phyloP scores from a whole-genome alignment of 1,140 invertebrate species.

The Panagrolaimus sp. region DNA sequence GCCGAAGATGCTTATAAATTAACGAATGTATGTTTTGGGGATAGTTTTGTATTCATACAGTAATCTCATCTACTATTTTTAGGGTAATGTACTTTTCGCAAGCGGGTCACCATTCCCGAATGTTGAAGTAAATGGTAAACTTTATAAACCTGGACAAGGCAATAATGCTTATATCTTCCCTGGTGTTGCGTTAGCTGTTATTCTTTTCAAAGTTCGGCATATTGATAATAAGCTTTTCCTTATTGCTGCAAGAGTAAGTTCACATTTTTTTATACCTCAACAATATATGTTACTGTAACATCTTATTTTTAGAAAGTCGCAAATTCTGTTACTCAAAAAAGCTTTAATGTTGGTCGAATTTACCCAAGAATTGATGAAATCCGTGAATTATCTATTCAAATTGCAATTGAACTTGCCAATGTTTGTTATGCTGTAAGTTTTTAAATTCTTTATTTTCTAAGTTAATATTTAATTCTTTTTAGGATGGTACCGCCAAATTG shows the following conservation, averaged over 20 bases:
- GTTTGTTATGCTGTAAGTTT: slow-evolving; percentile 71
- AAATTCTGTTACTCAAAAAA: slow-evolving; percentile 73
- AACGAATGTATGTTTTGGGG: slow-evolving; percentile 78
- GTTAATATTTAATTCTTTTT: slow-evolving; percentile 5
- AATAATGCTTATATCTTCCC: slow-evolving; percentile 97
- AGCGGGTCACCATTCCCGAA: slow-evolving; percentile 84
- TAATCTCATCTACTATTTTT: slow-evolving; percentile 37
- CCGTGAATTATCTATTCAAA: slow-evolving; percentile 77
- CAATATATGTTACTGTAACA: neutral
- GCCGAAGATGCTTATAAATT: slow-evolving; percentile 80
- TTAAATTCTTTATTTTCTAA: neutral
- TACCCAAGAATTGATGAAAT: slow-evolving; percentile 88
- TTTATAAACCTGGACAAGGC: slow-evolving; percentile 81
- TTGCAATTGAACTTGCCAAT: slow-evolving; percentile 77
- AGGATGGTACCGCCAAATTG: slow-evolving; percentile 62
- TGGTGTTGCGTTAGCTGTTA: slow-evolving; percentile 81
- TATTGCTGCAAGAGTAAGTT: slow-evolving; percentile 72
- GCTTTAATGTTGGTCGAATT: slow-evolving; percentile 79
- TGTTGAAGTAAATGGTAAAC: slow-evolving; percentile 72
- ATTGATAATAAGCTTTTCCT: slow-evolving; percentile 84
- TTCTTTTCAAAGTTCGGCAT: slow-evolving; percentile 72
- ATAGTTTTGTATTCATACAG: slow-evolving; percentile 34
- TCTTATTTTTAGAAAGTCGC: slow-evolving; percentile 69
- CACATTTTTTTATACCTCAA: slow-evolving; percentile 8
- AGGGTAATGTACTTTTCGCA: slow-evolving; percentile 82